Evolutionary conservation across 2,888 invertebrate species (phyloP).

Genomic region (Drosophila subquinaria): DNA sequence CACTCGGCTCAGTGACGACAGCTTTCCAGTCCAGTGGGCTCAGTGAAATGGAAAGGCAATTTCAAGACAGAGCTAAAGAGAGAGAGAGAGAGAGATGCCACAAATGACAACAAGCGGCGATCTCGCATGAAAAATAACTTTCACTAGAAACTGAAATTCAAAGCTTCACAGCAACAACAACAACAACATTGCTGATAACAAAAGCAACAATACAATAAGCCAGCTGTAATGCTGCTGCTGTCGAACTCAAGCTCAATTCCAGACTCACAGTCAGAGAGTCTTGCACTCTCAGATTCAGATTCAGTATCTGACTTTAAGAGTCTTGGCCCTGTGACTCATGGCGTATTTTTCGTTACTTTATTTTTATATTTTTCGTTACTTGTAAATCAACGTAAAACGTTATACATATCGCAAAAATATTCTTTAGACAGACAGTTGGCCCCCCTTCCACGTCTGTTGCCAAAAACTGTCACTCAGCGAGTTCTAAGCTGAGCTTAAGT

Average conservation of each 20-base stretch:
- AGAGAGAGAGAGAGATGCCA: constrained; percentile 24
- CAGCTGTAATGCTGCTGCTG: constrained; percentile 24
- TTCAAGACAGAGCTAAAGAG: constrained; percentile 28
- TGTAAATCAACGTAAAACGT: constrained; percentile 29
- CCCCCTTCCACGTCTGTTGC: not conserved
- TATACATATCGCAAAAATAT: constrained; percentile 46
- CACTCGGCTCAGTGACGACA: constrained; percentile 22
- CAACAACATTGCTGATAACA: constrained; percentile 50
- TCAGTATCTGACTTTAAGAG: constrained; percentile 13
- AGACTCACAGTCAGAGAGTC: constrained; percentile 4
- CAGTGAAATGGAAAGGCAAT: constrained; percentile 64
- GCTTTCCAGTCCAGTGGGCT: constrained; percentile 65
- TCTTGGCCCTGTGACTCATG: constrained; percentile 45
- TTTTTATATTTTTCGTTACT: not conserved
- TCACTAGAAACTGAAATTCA: constrained; percentile 74
- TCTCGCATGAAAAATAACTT: constrained; percentile 71
- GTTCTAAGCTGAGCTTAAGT: constrained; percentile 73
- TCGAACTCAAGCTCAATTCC: constrained; percentile 12
- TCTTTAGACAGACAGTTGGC: constrained; percentile 27
- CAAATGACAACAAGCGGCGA: constrained; percentile 65
- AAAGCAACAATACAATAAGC: constrained; percentile 34
- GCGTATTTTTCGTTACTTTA: constrained; percentile 5
- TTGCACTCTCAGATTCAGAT: constrained; percentile 4
- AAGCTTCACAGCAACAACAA: constrained; percentile 38
- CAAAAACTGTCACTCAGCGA: constrained; percentile 53